Evolutionary conservation across 2,113 vertebrate genomes (phyloP), one percentile per base, ranked within the genome.

Genomic region (Aphelocoma coerulescens): DNA sequence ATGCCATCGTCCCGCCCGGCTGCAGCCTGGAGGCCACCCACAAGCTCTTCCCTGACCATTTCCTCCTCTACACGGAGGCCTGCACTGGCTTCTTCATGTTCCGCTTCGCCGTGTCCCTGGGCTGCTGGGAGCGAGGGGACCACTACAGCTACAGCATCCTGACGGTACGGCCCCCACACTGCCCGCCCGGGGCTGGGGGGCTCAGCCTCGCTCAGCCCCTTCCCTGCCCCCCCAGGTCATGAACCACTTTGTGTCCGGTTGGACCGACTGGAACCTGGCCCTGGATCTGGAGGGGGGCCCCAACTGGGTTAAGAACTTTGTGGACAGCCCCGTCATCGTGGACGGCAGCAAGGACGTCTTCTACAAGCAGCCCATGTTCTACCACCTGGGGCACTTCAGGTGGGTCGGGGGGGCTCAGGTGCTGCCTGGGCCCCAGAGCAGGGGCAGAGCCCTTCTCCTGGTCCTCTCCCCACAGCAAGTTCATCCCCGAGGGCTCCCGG

Each of bases 311-410:
- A 98, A 99, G 80, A 99, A 99, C 96, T 99, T 98, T 1, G 99
- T 99, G 7, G 99, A 99, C 97, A 99, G 99, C 71, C 98, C 99
- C 0, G 8, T 99, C 69, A 99, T 99, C 0, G 99, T 99, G 69
- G 98, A 99, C 6, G 51, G 80, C 7, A 75, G 71, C 10, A 97
- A 96, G 9, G 99, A 98, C 4, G 43, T 98, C 6, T 99, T 99
- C 97, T 99, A 99, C 97, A 99, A 99, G 86, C 99, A 99, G 96
- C 99, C 99, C 11, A 98, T 98, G 94, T 99, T 99, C 96, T 99
- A 99, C 89, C 98, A 98, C 93, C 37, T 99, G 91, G 99, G 98
- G 7, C 99, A 99, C 93, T 99, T 99, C 97, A 99, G 99, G 99
- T 99, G 91, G 88, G 95, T n/a, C 0, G 0, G 10, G 32, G 43